phyloP scores from a whole-genome alignment of 2,888 invertebrate species.

The Tetragonisca angustula region DNA sequence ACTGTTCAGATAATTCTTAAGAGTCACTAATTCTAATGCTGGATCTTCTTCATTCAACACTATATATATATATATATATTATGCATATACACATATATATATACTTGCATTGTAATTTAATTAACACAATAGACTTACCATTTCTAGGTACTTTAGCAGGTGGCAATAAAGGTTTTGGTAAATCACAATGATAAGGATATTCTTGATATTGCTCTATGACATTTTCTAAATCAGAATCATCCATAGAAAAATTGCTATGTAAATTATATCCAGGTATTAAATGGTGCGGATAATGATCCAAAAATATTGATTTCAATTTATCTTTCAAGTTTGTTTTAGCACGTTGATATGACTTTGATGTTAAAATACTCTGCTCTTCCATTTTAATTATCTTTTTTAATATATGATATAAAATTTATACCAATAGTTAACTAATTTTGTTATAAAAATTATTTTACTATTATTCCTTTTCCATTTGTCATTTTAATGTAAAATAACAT shows the following conservation, averaged over 20 bases:
- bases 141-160: slow-evolving; percentile 74
- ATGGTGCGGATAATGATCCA: slow-evolving; percentile 72
- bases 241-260: slow-evolving; percentile 60
- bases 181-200: slow-evolving; percentile 78
- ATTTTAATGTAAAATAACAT: background rate
- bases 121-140: slow-evolving; percentile 61
- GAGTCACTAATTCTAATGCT: slow-evolving; percentile 73
- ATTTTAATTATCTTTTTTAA: slow-evolving; percentile 13
- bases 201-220: slow-evolving; percentile 69
- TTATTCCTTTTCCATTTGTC: background rate
- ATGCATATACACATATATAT: background rate
- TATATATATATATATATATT: slow-evolving; percentile 43
- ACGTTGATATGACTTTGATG: slow-evolving; percentile 66
- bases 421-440: background rate
- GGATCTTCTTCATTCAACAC: slow-evolving; percentile 76
- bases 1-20: slow-evolving; percentile 74
- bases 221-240: slow-evolving; percentile 67
- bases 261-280: slow-evolving; percentile 75
- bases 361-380: slow-evolving; percentile 46
- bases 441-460: background rate
- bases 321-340: slow-evolving; percentile 67
- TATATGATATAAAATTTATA: background rate
- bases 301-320: slow-evolving; percentile 66
- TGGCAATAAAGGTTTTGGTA: slow-evolving; percentile 80
- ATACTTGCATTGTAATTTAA: background rate